phyloP scores from a whole-genome alignment of 1,140 invertebrate genomes.

The Kradibia gibbosae region DNA sequence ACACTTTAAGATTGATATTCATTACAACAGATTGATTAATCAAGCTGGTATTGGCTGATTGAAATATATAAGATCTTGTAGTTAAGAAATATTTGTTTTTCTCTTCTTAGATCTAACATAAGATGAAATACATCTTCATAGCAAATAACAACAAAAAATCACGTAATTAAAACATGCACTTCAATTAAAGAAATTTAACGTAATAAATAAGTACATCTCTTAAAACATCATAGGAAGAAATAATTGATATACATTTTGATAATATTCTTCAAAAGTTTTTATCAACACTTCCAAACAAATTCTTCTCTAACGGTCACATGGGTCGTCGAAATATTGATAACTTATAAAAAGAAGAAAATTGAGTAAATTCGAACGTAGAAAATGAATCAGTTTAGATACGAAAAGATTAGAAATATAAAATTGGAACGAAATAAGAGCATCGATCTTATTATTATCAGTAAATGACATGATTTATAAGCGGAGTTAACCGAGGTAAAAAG shows the following conservation, averaged over 20 bases:
- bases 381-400: constrained; percentile 29
- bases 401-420: constrained; percentile 41
- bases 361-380: constrained; percentile 6
- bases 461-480: constrained; percentile 32
- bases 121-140: neutral
- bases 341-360: constrained; percentile 1
- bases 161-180: neutral
- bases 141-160: neutral
- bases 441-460: constrained; percentile 36
- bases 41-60: too few relatives aligned
- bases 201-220: constrained; percentile 5
- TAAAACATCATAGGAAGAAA: neutral
- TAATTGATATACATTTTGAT: constrained; percentile 9
- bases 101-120: neutral
- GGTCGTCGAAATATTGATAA: constrained; percentile 33
- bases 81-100: neutral
- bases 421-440: constrained; percentile 36
- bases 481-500: constrained; percentile 43
- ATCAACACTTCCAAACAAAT: constrained; percentile 8
- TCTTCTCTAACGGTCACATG: constrained; percentile 31
- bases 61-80: too few relatives aligned
- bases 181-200: constrained; percentile 23
- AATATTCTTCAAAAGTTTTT: constrained; percentile 30
- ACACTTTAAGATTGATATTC: too few relatives aligned
- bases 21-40: too few relatives aligned